Percentiles rank a stretch among this genome's conserved stretches.
phyloP scores from a whole-genome alignment of 2,797 vertebrate genomes.

The Esox lucius region DNA sequence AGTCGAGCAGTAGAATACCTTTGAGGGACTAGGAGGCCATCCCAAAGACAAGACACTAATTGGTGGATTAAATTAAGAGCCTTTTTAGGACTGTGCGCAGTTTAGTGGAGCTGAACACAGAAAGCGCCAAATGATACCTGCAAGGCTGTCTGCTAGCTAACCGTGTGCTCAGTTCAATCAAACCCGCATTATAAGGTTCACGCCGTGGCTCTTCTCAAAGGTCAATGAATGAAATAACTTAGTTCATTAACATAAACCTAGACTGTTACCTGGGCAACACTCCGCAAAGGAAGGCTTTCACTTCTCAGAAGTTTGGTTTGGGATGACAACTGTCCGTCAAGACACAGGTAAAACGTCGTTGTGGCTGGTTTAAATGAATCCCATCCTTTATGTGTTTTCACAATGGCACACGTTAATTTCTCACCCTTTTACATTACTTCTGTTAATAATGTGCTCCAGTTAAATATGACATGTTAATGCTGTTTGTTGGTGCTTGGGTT shows the following conservation, averaged over 20 bases:
- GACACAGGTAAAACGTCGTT: no score
- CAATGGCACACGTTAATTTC: not conserved
- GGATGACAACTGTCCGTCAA: no score
- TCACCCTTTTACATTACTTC: not conserved
- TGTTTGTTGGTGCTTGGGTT: not conserved
- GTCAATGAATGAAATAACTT: no score
- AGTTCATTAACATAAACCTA: no score
- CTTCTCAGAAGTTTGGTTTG: no score
- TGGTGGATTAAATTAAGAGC: conserved; percentile 50
- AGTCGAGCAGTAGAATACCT: conserved; percentile 36
- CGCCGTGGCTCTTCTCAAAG: no score
- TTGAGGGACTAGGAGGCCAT: conserved; percentile 35
- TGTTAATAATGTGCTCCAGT: not conserved
- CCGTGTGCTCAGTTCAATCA: not conserved
- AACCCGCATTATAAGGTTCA: no score
- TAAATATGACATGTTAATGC: not conserved
- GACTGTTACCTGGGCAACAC: no score
- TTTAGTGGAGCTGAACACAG: conserved; percentile 39
- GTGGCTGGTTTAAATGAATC: no score
- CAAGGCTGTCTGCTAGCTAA: not conserved
- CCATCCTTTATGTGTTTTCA: not conserved
- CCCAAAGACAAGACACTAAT: conserved; percentile 55
- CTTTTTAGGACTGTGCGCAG: conserved; percentile 58
- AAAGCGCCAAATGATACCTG: conserved; percentile 27
- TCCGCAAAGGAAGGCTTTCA: no score